A percentile compares a stretch with the other conserved stretches of the same genome.
Evolutionary conservation across 2,888 invertebrate genomes (phyloP).

Genomic region (Choreutis nemorana): DNA sequence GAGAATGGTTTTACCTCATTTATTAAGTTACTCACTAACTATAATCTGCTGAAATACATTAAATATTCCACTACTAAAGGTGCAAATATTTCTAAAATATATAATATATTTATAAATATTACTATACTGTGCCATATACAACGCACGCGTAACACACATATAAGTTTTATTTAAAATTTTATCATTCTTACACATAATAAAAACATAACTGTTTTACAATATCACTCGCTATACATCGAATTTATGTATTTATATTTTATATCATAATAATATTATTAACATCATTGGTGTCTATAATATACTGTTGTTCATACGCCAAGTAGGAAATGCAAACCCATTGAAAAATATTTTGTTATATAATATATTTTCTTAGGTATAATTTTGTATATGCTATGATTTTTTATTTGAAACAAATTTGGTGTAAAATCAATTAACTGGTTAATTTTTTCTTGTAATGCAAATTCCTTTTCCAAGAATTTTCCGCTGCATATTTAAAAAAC

Average conservation of each 20-base stretch:
- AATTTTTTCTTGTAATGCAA: no score
- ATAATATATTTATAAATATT: slow-evolving; percentile 20
- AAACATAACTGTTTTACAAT: slow-evolving; percentile 61
- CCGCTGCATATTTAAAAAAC: slow-evolving; percentile 2
- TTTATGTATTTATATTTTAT: slow-evolving; percentile 43
- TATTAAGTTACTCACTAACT: no score
- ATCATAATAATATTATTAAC: slow-evolving; percentile 28
- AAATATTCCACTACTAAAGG: slow-evolving; percentile 59
- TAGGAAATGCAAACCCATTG: no score
- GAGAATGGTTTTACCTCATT: no score
- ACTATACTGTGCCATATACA: slow-evolving; percentile 59
- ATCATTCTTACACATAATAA: slow-evolving; percentile 44
- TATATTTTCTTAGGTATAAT: no score
- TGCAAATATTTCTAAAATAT: slow-evolving; percentile 67
- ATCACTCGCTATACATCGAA: slow-evolving; percentile 55
- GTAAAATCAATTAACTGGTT: no score
- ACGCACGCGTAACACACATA: slow-evolving; percentile 56
- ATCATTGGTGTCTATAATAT: slow-evolving; percentile 44
- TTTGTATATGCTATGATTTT: no score
- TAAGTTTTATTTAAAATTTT: slow-evolving; percentile 21
- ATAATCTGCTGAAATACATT: slow-evolving; percentile 59
- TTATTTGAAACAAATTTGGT: no score
- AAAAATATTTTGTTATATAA: no score
- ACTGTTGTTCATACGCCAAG: slow-evolving; percentile 50
- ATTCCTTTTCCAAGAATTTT: no score